phyloP scores from a whole-genome alignment of 2,113 vertebrate genomes.

The Anser brachyrhynchus region DNA sequence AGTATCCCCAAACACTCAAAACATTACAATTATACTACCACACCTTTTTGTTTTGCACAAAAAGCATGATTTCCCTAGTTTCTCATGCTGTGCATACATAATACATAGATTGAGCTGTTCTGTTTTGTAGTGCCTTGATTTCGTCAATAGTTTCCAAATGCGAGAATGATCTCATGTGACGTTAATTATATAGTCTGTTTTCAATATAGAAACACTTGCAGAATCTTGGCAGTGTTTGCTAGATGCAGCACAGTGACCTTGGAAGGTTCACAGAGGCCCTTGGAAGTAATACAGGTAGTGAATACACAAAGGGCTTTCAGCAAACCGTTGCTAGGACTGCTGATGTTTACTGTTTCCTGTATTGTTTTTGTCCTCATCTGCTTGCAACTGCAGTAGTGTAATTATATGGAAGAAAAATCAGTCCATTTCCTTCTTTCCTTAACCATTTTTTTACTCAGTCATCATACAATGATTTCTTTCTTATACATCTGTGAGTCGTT shows the following conservation, averaged over 20 bases:
- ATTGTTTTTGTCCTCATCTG: not conserved
- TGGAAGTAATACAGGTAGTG: not conserved
- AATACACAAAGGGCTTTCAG: not conserved
- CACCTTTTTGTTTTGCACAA: not conserved
- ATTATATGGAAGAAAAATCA: not conserved
- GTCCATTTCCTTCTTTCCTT: not conserved
- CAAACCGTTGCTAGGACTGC: not conserved
- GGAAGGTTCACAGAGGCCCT: not conserved
- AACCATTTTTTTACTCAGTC: not conserved
- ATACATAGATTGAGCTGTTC: not conserved
- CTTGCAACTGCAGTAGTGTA: not conserved
- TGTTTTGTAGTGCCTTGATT: not conserved
- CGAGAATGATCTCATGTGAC: not conserved
- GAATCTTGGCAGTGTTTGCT: not conserved
- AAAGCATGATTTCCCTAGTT: not conserved
- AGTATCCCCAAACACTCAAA: not conserved
- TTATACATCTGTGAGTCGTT: not conserved
- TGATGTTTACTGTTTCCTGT: not conserved
- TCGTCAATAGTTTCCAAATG: constrained; percentile 12
- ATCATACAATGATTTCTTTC: not conserved
- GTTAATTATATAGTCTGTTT: not conserved
- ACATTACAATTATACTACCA: not conserved
- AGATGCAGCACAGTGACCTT: not conserved
- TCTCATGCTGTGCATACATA: not conserved
- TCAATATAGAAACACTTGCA: not conserved